phyloP scores from a whole-genome alignment of 2,888 invertebrate genomes.

The Crematogaster levior region DNA sequence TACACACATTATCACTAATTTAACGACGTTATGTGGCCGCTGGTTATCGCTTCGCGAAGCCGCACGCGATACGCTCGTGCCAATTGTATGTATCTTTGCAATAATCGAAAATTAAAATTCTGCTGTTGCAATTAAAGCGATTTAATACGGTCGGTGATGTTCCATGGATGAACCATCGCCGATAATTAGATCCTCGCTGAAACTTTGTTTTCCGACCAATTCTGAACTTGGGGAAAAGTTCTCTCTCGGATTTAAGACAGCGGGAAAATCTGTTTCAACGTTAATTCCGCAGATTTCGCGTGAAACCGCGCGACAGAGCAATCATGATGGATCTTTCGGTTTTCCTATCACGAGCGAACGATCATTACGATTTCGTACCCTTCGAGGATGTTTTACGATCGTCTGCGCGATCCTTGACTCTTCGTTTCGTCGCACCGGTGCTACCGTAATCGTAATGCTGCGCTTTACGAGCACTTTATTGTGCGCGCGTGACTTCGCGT shows the following conservation, averaged over 20 bases:
- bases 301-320: not conserved
- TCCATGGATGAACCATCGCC: not conserved
- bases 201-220: not conserved
- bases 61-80: constrained; percentile 13
- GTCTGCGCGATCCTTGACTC: not conserved
- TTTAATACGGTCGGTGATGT: not conserved
- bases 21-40: constrained; percentile 8
- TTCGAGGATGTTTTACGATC: not conserved
- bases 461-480: constrained; percentile 61
- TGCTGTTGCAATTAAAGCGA: constrained; percentile 15
- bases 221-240: not conserved
- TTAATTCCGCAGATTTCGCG: not conserved
- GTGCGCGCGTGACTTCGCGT: constrained; percentile 57
- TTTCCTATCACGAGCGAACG: not conserved
- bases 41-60: not conserved
- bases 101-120: constrained; percentile 18
- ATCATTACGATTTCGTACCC: constrained; percentile 1
- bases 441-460: constrained; percentile 35
- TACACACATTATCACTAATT: not conserved
- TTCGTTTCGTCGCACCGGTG: not conserved
- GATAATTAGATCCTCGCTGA: not conserved
- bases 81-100: constrained; percentile 8
- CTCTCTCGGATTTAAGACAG: not conserved
- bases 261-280: not conserved
- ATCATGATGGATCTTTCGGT: not conserved